Percentiles rank a stretch among this genome's conserved stretches.
These are phyloP conservation scores for Agapetus fuscipes DNA, from an alignment of 2,888 invertebrate species.

Conservation along the genomic window DNA sequence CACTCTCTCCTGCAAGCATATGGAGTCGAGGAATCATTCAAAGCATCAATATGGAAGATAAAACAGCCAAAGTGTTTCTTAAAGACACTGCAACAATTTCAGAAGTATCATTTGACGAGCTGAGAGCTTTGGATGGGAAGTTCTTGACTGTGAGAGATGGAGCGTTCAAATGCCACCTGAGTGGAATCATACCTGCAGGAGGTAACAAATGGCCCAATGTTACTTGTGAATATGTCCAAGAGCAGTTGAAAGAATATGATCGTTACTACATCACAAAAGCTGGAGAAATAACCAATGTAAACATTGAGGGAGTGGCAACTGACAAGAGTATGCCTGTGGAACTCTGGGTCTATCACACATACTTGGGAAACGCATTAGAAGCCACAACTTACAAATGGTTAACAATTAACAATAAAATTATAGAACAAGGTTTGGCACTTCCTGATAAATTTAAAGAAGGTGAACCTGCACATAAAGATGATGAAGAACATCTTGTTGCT, in stretches of 20 bases:
- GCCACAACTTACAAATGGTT: slow-evolving; percentile 53
- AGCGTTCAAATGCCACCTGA: slow-evolving; percentile 57
- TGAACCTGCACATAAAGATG: slow-evolving; percentile 25
- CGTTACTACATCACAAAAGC: slow-evolving; percentile 45
- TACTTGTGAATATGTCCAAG: slow-evolving; percentile 50
- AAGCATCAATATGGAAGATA: slow-evolving; percentile 31
- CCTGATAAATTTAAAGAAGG: slow-evolving; percentile 27
- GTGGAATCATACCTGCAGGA: slow-evolving; percentile 59
- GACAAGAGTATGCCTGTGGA: slow-evolving; percentile 51
- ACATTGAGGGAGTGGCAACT: no score
- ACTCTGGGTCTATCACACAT: slow-evolving; percentile 53
- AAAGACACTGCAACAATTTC: slow-evolving; percentile 55
- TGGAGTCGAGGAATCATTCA: slow-evolving; percentile 55
- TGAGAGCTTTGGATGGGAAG: slow-evolving; percentile 42
- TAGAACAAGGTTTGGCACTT: slow-evolving; percentile 55
- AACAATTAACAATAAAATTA: slow-evolving; percentile 56
- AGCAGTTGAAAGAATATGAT: slow-evolving; percentile 42
- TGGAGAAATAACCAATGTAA: slow-evolving; percentile 37
- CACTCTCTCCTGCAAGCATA: slow-evolving; percentile 38
- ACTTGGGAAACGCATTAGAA: slow-evolving; percentile 53
- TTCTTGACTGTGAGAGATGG: slow-evolving; percentile 46
- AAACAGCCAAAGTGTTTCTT: slow-evolving; percentile 46
- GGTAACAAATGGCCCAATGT: slow-evolving; percentile 52
- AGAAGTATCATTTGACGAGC: slow-evolving; percentile 32
- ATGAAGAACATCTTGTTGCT: slow-evolving; percentile 10